Conservation (phyloP, 2,888 invertebrate species). For the Cremastinae sp. region DNA sequence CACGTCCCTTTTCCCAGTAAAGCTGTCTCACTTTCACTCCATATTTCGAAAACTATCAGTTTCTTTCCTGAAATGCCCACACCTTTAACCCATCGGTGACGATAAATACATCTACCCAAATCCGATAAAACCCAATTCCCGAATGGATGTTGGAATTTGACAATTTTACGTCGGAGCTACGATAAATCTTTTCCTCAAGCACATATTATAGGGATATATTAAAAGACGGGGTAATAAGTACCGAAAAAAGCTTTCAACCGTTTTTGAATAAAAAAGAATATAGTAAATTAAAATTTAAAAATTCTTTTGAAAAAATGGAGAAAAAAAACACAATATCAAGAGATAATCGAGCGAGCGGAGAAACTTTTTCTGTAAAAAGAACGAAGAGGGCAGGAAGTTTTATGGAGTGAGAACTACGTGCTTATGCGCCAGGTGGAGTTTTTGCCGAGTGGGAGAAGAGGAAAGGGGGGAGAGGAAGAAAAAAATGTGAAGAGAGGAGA, state of each 20-base stretch:
- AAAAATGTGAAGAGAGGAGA: neutral
- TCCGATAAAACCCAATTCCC: neutral
- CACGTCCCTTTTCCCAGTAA: conserved; percentile 32
- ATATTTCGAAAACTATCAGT: conserved; percentile 33
- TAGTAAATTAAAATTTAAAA: too few relatives aligned
- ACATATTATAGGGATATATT: too few relatives aligned
- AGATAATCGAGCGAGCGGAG: conserved; percentile 6
- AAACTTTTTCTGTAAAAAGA: conserved; percentile 26
- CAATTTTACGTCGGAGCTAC: neutral
- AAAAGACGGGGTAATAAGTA: neutral
- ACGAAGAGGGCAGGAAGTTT: conserved; percentile 11
- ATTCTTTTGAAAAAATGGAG: neutral
- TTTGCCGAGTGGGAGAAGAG: too few relatives aligned
- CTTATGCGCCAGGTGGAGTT: conserved; percentile 14
- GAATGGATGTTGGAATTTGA: neutral
- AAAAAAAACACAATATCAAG: conserved; percentile 7
- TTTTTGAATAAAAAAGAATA: too few relatives aligned
- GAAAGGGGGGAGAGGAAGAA: too few relatives aligned
- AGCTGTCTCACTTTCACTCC: conserved; percentile 12
- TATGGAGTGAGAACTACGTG: conserved; percentile 30
- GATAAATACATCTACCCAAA: conserved; percentile 15
- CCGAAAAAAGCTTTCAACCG: neutral
- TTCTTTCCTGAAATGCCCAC: conserved; percentile 30
- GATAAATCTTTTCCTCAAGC: neutral
- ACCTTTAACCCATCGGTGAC: conserved; percentile 13